Evolutionary conservation across 2,888 invertebrate species (phyloP).

Genomic region (Luperina nickerlii): DNA sequence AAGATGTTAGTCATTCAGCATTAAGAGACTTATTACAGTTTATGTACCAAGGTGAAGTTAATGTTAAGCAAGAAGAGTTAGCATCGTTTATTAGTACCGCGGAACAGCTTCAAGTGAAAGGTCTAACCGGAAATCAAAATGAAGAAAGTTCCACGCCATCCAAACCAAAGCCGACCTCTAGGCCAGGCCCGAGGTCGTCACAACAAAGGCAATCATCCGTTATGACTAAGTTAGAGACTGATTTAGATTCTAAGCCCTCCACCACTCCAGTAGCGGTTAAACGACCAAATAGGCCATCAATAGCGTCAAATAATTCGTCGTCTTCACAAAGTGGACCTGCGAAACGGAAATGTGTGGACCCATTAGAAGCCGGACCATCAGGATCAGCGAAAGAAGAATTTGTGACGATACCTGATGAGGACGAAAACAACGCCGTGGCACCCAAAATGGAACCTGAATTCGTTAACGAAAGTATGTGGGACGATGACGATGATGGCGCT

Average conservation of each 20-base stretch:
- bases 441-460: conserved; percentile 93
- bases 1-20: conserved; percentile 93
- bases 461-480: conserved; percentile 91
- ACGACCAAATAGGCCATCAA: conserved; percentile 92
- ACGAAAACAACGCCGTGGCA: conserved; percentile 90
- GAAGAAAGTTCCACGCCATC: conserved; percentile 90
- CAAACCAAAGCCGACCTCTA: conserved; percentile 90
- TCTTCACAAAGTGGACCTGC: conserved; percentile 91
- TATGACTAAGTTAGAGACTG: conserved; percentile 91
- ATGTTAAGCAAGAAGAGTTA: conserved; percentile 93
- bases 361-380: conserved; percentile 91
- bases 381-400: conserved; percentile 90
- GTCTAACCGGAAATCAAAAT: conserved; percentile 92
- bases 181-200: conserved; percentile 92
- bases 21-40: conserved; percentile 93
- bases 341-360: conserved; percentile 91
- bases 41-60: conserved; percentile 93
- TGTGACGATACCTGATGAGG: conserved; percentile 89
- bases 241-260: conserved; percentile 91
- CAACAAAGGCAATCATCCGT: conserved; percentile 91
- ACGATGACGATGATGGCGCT: conserved; percentile 91
- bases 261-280: conserved; percentile 91
- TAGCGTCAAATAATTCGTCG: conserved; percentile 90
- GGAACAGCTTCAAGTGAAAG: conserved; percentile 93
- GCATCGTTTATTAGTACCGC: conserved; percentile 93